Conservation (phyloP, 2,888 invertebrate genomes). For the Cephus pygmeus region DNA sequence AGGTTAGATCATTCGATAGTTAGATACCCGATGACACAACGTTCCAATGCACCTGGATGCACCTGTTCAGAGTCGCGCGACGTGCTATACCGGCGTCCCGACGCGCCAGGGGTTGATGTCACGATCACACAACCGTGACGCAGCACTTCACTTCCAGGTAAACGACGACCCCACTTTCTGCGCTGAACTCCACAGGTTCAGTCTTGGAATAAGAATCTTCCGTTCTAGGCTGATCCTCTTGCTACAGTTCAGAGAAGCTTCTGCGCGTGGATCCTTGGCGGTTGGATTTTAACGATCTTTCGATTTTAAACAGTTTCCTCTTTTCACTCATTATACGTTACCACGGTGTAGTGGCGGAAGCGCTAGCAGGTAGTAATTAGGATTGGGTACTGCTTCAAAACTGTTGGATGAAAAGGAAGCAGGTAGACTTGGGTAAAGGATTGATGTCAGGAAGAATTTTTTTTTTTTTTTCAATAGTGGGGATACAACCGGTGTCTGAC, state of each 20-base stretch:
- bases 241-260: background rate
- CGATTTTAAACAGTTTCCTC: background rate
- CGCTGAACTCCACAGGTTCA: background rate
- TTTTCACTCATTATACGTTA: background rate
- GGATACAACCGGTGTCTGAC: background rate
- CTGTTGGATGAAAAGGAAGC: background rate
- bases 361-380: background rate
- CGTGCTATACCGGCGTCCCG: conserved; percentile 27
- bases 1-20: background rate
- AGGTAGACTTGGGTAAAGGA: background rate
- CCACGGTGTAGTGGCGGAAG: background rate
- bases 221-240: background rate
- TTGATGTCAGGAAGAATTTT: background rate
- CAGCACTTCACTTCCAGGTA: conserved; percentile 25
- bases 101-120: conserved; percentile 10
- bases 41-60: conserved; percentile 42
- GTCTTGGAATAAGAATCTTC: background rate
- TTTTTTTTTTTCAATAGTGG: background rate
- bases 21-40: background rate
- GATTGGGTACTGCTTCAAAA: background rate
- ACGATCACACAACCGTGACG: conserved; percentile 21
- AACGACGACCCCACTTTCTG: conserved; percentile 10
- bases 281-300: background rate
- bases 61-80: conserved; percentile 47
- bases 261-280: background rate